These are phyloP conservation scores for Nicator chloris DNA, from an alignment of 2,113 vertebrate genomes.

Conservation along the genomic window DNA sequence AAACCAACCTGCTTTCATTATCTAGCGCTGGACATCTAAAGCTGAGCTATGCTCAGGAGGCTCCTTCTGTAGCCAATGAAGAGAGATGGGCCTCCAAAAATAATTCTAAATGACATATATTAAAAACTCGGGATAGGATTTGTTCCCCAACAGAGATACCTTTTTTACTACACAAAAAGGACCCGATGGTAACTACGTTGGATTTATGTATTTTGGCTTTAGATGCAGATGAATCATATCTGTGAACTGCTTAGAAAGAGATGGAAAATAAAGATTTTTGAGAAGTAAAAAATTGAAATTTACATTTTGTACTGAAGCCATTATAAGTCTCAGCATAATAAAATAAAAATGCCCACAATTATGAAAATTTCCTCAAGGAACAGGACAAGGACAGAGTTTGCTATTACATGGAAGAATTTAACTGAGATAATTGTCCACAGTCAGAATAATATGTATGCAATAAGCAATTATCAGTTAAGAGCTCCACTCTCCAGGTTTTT, in stretches of 20 bases:
- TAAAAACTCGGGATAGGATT: background rate
- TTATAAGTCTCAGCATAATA: background rate
- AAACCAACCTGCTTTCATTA: background rate
- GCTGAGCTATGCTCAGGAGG: background rate
- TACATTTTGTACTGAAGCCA: background rate
- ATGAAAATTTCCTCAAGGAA: background rate
- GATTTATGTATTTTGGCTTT: background rate
- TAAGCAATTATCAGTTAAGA: background rate
- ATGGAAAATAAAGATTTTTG: background rate
- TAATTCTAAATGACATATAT: background rate
- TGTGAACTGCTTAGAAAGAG: background rate
- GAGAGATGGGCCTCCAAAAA: background rate
- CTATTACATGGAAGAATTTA: background rate
- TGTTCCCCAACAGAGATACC: background rate
- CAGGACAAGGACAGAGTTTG: background rate
- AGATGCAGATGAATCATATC: background rate
- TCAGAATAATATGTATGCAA: background rate
- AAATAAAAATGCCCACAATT: background rate
- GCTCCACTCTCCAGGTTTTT: background rate
- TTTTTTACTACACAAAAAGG: background rate
- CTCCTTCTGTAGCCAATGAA: background rate
- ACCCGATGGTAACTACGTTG: fast-evolving
- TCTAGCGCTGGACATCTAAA: background rate
- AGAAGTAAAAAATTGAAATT: background rate
- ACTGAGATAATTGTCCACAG: background rate